phyloP scores from a whole-genome alignment of 2,888 invertebrate species.

The Belgica antarctica region DNA sequence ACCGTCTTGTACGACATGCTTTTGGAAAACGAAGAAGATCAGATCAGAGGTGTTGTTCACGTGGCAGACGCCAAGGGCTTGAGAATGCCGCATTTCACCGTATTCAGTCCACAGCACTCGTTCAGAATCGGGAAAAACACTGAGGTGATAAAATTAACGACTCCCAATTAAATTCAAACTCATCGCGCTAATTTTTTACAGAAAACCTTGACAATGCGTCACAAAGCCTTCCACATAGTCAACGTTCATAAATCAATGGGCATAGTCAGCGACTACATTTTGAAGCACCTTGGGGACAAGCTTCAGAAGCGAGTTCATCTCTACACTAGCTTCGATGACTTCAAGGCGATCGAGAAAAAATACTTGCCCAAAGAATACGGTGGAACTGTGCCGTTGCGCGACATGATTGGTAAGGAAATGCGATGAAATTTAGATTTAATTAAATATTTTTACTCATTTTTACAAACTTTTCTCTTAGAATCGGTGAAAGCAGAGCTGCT shows the following conservation, averaged over 20 bases:
- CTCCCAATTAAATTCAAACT: background rate
- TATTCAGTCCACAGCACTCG: constrained; percentile 75
- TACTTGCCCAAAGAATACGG: constrained; percentile 79
- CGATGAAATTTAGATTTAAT: too few relatives aligned
- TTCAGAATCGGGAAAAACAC: constrained; percentile 64
- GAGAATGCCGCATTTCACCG: constrained; percentile 60
- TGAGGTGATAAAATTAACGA: constrained; percentile 21
- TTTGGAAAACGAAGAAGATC: constrained; percentile 30
- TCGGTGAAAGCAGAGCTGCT: too few relatives aligned
- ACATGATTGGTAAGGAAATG: too few relatives aligned
- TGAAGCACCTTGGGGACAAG: constrained; percentile 74
- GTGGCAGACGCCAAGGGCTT: constrained; percentile 74
- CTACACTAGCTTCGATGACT: constrained; percentile 63
- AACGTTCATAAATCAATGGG: constrained; percentile 68
- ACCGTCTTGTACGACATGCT: background rate
- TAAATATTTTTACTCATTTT: too few relatives aligned
- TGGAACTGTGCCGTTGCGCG: constrained; percentile 73
- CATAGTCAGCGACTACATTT: constrained; percentile 74
- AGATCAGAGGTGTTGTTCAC: constrained; percentile 63
- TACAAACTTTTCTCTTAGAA: too few relatives aligned
- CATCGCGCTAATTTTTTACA: constrained; percentile 66
- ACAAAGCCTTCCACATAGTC: constrained; percentile 75
- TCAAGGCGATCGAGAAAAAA: constrained; percentile 59
- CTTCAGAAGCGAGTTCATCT: constrained; percentile 68
- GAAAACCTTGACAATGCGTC: constrained; percentile 74